These are phyloP conservation scores for Promerops cafer DNA, from an alignment of 2,113 vertebrate species.

Conservation along the genomic window DNA sequence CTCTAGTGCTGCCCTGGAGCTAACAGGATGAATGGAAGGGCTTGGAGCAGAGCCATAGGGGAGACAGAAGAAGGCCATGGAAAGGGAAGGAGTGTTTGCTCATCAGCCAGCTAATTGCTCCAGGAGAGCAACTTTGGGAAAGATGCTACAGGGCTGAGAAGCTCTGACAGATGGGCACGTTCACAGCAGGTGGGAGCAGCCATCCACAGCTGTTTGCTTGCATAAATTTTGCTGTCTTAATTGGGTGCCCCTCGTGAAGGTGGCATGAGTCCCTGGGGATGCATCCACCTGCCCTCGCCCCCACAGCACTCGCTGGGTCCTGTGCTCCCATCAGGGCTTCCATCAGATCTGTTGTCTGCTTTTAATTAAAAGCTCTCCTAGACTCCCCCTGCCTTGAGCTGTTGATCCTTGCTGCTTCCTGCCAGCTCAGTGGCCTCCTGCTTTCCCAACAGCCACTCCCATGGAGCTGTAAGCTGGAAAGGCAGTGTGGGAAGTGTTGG, in stretches of 20 bases:
- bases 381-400: background rate
- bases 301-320: fast-evolving
- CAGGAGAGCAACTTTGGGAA: background rate
- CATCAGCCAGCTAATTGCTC: background rate
- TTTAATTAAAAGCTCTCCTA: background rate
- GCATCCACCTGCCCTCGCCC: background rate
- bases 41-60: background rate
- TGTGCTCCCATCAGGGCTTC: no score
- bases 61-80: background rate
- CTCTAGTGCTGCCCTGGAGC: background rate
- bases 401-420: background rate
- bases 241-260: fast-evolving
- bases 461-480: background rate
- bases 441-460: background rate
- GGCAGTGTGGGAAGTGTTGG: background rate
- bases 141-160: background rate
- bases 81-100: background rate
- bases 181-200: background rate
- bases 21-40: background rate
- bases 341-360: fast-evolving
- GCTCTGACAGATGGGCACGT: background rate
- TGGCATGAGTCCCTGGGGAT: background rate
- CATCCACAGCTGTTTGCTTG: fast-evolving
- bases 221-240: background rate
- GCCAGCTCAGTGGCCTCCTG: background rate